Conservation (phyloP, 2,888 invertebrate genomes). For the Quadroppia sp. region DNA sequence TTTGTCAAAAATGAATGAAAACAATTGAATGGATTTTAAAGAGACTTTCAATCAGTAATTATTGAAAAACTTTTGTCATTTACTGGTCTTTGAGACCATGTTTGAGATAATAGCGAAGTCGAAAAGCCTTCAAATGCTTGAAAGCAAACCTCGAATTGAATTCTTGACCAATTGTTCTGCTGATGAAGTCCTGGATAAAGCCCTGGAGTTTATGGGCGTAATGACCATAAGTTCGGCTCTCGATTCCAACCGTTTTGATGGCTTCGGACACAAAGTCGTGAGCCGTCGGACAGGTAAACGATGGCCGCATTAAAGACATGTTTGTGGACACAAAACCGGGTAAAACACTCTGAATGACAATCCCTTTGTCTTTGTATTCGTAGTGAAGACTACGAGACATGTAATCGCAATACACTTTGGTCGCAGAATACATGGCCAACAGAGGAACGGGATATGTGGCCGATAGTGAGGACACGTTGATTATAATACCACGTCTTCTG, state of each 20-base stretch:
- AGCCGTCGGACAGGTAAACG: slow-evolving; percentile 52
- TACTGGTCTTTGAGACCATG: not conserved
- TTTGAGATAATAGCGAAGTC: not conserved
- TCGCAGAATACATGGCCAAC: slow-evolving; percentile 83
- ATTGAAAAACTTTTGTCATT: too few species aligned
- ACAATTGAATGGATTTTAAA: not conserved
- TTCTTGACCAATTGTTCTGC: slow-evolving; percentile 22
- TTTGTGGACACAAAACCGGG: slow-evolving; percentile 55
- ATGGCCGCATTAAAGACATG: slow-evolving; percentile 50
- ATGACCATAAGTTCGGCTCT: slow-evolving; percentile 52
- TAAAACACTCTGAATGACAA: slow-evolving; percentile 51
- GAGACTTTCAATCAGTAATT: too few species aligned
- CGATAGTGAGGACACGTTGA: slow-evolving; percentile 83
- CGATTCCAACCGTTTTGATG: slow-evolving; percentile 51
- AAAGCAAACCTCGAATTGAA: slow-evolving; percentile 42
- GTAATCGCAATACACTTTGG: slow-evolving; percentile 62
- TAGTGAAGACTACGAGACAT: slow-evolving; percentile 52
- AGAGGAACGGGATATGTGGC: slow-evolving; percentile 78
- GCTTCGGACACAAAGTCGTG: slow-evolving; percentile 51
- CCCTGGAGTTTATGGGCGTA: slow-evolving; percentile 51
- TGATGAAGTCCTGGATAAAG: slow-evolving; percentile 38
- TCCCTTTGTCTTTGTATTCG: slow-evolving; percentile 53
- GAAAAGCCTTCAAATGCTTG: not conserved
- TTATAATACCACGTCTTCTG: slow-evolving; percentile 69
- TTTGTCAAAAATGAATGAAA: too few species aligned